Evolutionary conservation across 2,888 invertebrate species (phyloP).

Genomic region (Athalia cordata): DNA sequence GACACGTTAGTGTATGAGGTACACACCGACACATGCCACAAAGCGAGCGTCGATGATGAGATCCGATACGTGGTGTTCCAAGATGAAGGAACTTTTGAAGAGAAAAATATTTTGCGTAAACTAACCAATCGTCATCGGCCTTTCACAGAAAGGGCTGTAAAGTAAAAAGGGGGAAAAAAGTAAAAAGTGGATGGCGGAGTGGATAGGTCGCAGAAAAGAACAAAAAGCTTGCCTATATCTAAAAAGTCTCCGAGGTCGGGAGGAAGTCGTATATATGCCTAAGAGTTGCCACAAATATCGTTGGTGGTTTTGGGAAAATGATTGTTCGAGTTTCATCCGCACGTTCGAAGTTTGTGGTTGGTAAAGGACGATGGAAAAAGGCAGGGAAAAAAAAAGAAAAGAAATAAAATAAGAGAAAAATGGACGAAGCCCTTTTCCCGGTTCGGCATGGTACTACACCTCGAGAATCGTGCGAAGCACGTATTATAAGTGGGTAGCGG

Average conservation of each 20-base stretch:
- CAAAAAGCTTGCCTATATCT: too few relatives aligned
- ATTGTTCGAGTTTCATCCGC: conserved; percentile 38
- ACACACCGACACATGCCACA: not conserved
- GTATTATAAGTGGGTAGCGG: conserved; percentile 40
- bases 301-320: conserved; percentile 16
- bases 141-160: too few relatives aligned
- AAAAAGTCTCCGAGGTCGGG: too few relatives aligned
- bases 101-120: too few relatives aligned
- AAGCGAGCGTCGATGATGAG: too few relatives aligned
- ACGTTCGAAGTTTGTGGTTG: conserved; percentile 37
- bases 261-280: too few relatives aligned
- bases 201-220: too few relatives aligned
- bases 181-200: too few relatives aligned
- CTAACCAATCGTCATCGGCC: too few relatives aligned
- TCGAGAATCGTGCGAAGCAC: conserved; percentile 21
- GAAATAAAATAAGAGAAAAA: not conserved
- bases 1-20: conserved; percentile 9
- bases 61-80: too few relatives aligned
- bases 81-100: too few relatives aligned
- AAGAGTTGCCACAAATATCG: not conserved
- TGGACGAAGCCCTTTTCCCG: conserved; percentile 7
- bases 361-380: conserved; percentile 25
- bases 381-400: conserved; percentile 1
- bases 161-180: too few relatives aligned
- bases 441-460: not conserved